phyloP scores from a whole-genome alignment of 2,888 invertebrate species.

The Caenorhabditis panamensis region DNA sequence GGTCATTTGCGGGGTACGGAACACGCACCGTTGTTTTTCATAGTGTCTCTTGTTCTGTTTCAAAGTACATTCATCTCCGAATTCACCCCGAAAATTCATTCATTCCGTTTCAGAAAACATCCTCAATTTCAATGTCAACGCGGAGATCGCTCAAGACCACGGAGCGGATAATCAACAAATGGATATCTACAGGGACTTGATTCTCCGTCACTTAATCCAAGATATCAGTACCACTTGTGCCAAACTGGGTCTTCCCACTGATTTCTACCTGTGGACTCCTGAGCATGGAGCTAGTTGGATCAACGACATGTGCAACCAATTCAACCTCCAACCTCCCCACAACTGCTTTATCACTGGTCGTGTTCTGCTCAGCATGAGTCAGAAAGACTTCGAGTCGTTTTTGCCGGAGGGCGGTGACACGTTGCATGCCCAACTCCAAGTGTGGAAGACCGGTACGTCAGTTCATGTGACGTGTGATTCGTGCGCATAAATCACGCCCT shows the following conservation, averaged over 20 bases:
- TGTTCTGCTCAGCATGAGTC: conserved; percentile 71
- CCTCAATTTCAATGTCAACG: conserved; percentile 59
- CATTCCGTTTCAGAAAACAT: conserved; percentile 58
- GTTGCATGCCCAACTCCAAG: conserved; percentile 79
- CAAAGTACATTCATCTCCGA: too few relatives aligned
- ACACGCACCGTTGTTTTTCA: conserved; percentile 30
- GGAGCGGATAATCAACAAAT: conserved; percentile 66
- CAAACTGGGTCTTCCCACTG: conserved; percentile 75
- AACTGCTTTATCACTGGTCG: conserved; percentile 69
- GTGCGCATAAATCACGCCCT: conserved; percentile 39
- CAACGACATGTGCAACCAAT: conserved; percentile 79
- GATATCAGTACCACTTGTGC: conserved; percentile 80
- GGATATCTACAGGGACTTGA: conserved; percentile 80
- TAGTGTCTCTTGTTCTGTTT: background rate
- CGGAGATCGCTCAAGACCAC: conserved; percentile 54
- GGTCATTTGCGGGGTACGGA: conserved; percentile 34
- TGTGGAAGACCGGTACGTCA: conserved; percentile 79
- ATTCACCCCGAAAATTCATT: too few relatives aligned
- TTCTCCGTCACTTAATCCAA: conserved; percentile 80
- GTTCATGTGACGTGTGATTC: conserved; percentile 40
- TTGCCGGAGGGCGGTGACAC: conserved; percentile 78
- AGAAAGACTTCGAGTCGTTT: conserved; percentile 66
- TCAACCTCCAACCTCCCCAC: conserved; percentile 71
- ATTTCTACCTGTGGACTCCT: conserved; percentile 73
- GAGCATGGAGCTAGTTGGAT: conserved; percentile 77